These are phyloP conservation scores for Hippotragus niger DNA, from an alignment of 2,113 vertebrate species.

Conservation along the genomic window DNA sequence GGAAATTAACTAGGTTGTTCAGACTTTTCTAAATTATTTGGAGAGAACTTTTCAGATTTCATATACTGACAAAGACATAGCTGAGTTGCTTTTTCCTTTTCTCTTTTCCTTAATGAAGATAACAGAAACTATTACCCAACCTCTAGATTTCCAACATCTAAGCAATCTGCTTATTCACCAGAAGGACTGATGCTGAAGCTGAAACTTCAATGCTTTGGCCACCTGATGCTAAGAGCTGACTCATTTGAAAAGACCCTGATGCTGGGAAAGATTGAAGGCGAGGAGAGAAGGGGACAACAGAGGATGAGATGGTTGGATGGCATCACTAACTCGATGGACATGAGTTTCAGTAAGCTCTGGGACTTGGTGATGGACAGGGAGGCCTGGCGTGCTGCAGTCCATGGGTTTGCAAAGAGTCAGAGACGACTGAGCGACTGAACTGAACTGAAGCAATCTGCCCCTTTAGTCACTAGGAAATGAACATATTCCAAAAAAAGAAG, in stretches of 20 bases:
- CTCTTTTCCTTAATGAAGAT: not conserved
- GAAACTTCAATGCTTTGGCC: not conserved
- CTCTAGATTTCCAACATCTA: not conserved
- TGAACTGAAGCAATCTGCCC: not conserved
- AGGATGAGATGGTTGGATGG: not conserved
- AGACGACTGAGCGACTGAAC: not conserved
- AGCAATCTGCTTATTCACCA: not conserved
- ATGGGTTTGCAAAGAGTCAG: not conserved
- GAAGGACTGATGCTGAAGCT: not conserved
- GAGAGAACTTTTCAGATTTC: not conserved
- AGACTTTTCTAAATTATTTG: not conserved
- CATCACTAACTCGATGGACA: not conserved
- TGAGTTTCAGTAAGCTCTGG: not conserved
- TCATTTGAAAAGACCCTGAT: not conserved
- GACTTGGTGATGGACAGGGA: not conserved
- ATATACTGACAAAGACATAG: not conserved
- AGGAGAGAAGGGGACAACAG: not conserved
- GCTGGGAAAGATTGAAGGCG: not conserved
- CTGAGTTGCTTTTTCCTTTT: not conserved
- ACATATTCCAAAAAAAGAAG: not conserved
- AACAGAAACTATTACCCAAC: not conserved
- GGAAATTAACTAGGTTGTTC: not conserved
- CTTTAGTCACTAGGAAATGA: not conserved
- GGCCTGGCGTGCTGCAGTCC: not conserved
- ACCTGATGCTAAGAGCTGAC: not conserved